A percentile compares a stretch with the other conserved stretches of the same genome.
Conservation (phyloP, 2,113 vertebrate genomes). For the Serinus canaria region DNA sequence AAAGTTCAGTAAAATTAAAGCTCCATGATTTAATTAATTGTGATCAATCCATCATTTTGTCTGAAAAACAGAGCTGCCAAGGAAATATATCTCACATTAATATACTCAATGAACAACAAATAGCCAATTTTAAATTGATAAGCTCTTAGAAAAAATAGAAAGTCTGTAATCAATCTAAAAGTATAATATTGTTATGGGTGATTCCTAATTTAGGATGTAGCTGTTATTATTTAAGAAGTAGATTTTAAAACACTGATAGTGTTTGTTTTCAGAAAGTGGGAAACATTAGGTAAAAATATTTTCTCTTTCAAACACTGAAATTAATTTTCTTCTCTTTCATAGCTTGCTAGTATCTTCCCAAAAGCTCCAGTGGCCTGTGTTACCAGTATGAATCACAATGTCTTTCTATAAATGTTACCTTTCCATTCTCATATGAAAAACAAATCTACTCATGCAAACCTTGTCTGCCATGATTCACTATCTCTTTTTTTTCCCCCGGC, state of each 20-base stretch:
- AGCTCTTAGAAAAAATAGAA: neutral
- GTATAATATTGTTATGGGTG: neutral
- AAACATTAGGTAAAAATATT: neutral
- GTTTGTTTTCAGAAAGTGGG: neutral
- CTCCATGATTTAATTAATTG: neutral
- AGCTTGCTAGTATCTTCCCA: neutral
- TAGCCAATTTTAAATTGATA: neutral
- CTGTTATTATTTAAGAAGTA: neutral
- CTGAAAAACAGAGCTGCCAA: neutral
- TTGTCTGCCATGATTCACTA: neutral
- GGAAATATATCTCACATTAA: neutral
- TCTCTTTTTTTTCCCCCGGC: neutral
- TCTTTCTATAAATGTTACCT: neutral
- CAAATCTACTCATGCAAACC: neutral
- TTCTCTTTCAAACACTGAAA: neutral
- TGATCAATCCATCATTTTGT: neutral
- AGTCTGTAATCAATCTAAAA: neutral
- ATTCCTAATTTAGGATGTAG: neutral
- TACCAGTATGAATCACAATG: neutral
- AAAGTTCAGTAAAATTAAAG: neutral
- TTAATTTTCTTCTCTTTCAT: neutral
- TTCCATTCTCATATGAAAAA: neutral
- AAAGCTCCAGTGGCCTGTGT: neutral
- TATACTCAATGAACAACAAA: neutral
- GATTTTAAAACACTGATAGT: neutral